Conservation (phyloP, 1,140 invertebrate species). For the Zophobas morio region DNA sequence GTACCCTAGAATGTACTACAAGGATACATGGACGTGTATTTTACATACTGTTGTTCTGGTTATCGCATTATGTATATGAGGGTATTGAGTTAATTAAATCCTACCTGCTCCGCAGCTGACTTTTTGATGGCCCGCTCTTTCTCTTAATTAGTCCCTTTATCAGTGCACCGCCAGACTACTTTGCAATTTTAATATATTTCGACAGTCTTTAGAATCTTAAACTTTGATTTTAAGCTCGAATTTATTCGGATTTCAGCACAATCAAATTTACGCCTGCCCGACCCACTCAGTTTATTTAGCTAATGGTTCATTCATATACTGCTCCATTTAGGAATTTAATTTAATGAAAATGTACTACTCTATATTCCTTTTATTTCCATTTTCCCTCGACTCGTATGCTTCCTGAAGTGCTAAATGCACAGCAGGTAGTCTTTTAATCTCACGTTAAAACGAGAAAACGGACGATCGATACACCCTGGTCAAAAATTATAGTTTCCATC, state of each 20-base stretch:
- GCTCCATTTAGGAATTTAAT: slow-evolving; percentile 19
- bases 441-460: neutral
- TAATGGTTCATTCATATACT: slow-evolving; percentile 27
- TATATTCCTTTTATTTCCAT: slow-evolving; percentile 10
- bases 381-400: neutral
- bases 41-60: slow-evolving; percentile 25
- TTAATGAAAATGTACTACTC: slow-evolving; percentile 23
- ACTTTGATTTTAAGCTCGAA: slow-evolving; percentile 23
- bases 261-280: slow-evolving; percentile 21
- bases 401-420: neutral
- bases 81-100: slow-evolving; percentile 30
- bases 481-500: too few relatives aligned
- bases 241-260: slow-evolving; percentile 29
- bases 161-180: neutral
- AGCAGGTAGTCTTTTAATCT: neutral
- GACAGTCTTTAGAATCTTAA: slow-evolving; percentile 9
- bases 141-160: slow-evolving; percentile 24
- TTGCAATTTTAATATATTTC: slow-evolving; percentile 22
- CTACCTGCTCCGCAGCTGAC: neutral
- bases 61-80: slow-evolving; percentile 15
- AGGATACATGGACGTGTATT: slow-evolving; percentile 22
- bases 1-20: slow-evolving; percentile 29
- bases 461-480: too few relatives aligned
- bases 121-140: slow-evolving; percentile 1
- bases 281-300: slow-evolving; percentile 31